Evolutionary conservation across 2,888 invertebrate genomes (phyloP), one percentile per base, ranked within the genome.

Genomic region (Ganaspis brasiliensis): DNA sequence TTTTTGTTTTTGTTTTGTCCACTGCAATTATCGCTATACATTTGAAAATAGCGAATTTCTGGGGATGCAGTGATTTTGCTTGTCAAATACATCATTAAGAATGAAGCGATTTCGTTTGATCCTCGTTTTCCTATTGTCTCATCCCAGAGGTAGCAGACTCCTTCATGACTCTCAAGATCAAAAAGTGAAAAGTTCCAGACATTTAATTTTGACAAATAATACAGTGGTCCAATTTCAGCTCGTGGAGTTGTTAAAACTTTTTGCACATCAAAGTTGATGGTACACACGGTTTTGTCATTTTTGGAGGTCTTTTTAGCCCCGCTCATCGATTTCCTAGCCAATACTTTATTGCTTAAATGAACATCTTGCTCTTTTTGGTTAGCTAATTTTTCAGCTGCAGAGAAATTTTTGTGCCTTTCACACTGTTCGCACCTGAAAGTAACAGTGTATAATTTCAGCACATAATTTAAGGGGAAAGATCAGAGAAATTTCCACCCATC

Each of bases 151-250:
- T 76, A 49, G 16, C 79, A 81, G 0, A 70, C 16, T 12, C 80
- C 80, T 56, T 35, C 40, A 16, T 73, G 55, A 56, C 37, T 74
- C 3, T 72, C 75, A 40, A 76, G 40, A 49, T 81, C 71, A 21
- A 76, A 79, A 19, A 81, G 78, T 0, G 79, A 78, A 40, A 81
- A 81, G 72, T 79, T 79, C 74, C 75, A 81, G 24, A 81, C 56
- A 55, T 37, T 56, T 3, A 81, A 24, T 76, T 80, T 81, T 0
- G 75, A 74, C 67, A 74, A 75, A n/a, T 81, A 77, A 73, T 79
- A 78, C 0, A 79, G 59, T 10, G 75, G 59, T 6, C 72, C 71
- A 19, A 79, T 70, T 12, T 81, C 73, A 9, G 81, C 72, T 57
- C 76, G 63, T 16, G 79, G 81, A 16, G 77, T 79, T 16, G 77